Base-by-base conservation (phyloP, 2,113 vertebrate genomes). In the Euleptes europaea region DNA sequence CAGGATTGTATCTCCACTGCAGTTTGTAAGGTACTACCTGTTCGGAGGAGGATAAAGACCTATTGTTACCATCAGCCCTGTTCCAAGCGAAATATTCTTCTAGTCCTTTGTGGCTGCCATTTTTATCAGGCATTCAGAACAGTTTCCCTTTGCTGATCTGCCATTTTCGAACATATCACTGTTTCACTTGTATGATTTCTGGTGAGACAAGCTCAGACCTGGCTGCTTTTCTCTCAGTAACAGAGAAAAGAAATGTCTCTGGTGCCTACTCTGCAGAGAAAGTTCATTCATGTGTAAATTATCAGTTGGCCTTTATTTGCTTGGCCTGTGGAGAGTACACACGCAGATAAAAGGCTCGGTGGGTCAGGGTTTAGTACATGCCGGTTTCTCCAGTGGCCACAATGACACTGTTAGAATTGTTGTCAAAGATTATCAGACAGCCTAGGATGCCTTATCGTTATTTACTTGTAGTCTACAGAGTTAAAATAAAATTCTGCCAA, bases 271-370 rank as follows among this genome's bases (percentile, higher is more conserved):
- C 92, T 89, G 93, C 89, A 69, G 80, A 95, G 95, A 93, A 96
- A 92, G 94, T 92, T 94, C 95, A 97, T 97, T 97, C 97, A 97
- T 97, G 96, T 98, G 97, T 96, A 97, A 97, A 98, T 98, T 92
- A 94, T 92, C 84, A 2, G 84, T 95, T 97, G 95, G 94, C 96
- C 95, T 97, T 97, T 97, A 95, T 96, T 96, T 96, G 93, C 90
- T 90, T 31, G 44, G 96, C 96, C 97, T 92, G 2, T 93, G 92
- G 97, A 97, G 97, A 97, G 94, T 95, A 95, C 96, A 95, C 93
- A 94, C 1, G 63, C 92, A 94, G 97, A 97, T 97, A 96, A 97
- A 96, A 96, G 92, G 80, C 95, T 92, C 57, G 0, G 84, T 88
- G 92, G 96, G 96, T 97, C 96, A 95, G 91, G 90, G 90, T 92